Evolutionary conservation across 2,888 invertebrate species (phyloP), one percentile per base, ranked within the genome.

Genomic region (Ommatoiulus sabulosus): DNA sequence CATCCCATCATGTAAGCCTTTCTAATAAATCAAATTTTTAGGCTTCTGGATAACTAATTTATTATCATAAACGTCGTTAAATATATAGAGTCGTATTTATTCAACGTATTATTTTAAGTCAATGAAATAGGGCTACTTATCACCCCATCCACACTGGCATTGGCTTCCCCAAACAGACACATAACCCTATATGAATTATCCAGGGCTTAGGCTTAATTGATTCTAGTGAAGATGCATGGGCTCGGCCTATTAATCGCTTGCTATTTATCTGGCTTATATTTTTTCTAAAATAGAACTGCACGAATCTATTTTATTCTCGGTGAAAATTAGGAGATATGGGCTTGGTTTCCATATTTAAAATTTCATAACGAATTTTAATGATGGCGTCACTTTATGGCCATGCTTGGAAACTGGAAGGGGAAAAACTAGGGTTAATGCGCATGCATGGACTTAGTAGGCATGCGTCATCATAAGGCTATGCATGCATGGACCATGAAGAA

Each of bases 141-240:
- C 63, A n/a, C 20, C 7, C 20, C n/a, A n/a, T 63, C 8, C 17
- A n/a, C 57, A 63, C 20, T n/a, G 17, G 8, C n/a, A n/a, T 20
- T n/a, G 63, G 20, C 63, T 20, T 63, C 20, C 63, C 63, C 6
- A 5, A n/a, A 63, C 17, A 52, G 12, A 17, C 20, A 7, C 63
- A n/a, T 63, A 63, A 5, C 5, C 63, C n/a, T 63, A 63, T 63
- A 63, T 63, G 63, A 63, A 63, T 63, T 63, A 63, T 20, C 63
- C n/a, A 63, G 35, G 63, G 63, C n/a, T 63, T 63, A 63, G 63
- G 63, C 63, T 63, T 63, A 63, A 63, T 63, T 63, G 63, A 63
- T 63, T 63, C 52, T 52, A 63, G 63, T 63, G 63, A 63, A 63
- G 63, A 63, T 63, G 20, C 20, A 63, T 63, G n/a, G 5, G 63